Base-by-base conservation (phyloP, 2,113 vertebrate species). In the Galeopterus variegatus region DNA sequence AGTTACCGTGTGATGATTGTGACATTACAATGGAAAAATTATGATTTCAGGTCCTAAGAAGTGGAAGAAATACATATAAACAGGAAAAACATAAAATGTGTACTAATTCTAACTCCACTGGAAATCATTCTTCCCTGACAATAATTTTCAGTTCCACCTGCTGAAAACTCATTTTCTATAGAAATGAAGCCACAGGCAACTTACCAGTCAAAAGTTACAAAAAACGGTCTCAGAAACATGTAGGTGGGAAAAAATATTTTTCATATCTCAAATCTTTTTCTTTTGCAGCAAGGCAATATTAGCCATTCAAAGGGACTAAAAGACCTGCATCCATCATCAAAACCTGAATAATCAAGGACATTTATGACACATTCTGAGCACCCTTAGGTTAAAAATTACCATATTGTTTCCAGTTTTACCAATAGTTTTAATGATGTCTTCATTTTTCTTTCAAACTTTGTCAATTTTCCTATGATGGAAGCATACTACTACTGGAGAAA, bases 101-200 rank as follows among this genome's bases (percentile, higher is more conserved):
- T 87, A 87, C 96, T 96, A 97, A 97, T 97, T 96, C 72, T 96
- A 97, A 94, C 4, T 81, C 89, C 70, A 97, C 90, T 95, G 54
- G 76, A 98, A 98, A 98, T 97, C 70, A 97, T 83, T 81, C 76
- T 97, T 81, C 79, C 93, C 96, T 95, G 64, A 88, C 56, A 97
- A 88, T 92, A 93, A 65, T 97, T 98, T 96, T 96, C 60, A 45
- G 92, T 85, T 97, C 97, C 2, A 12, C 84, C 87, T 97, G 84
- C 41, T 26, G 15, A 70, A 77, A 90, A 95, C 7, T 23, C 13
- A 96, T 93, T 96, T 97, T 95, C 76, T 79, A 60, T 65, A 88
- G 62, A 97, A 92, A 93, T 86, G 62, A 97, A 98, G 56, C 72
- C 62, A 72, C 72, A 85, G 84, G 54, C 41, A 97, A 92, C 50